These are phyloP conservation scores for Poeciliopsis presidionis DNA, from an alignment of 2,797 vertebrate species.

Conservation along the genomic window DNA sequence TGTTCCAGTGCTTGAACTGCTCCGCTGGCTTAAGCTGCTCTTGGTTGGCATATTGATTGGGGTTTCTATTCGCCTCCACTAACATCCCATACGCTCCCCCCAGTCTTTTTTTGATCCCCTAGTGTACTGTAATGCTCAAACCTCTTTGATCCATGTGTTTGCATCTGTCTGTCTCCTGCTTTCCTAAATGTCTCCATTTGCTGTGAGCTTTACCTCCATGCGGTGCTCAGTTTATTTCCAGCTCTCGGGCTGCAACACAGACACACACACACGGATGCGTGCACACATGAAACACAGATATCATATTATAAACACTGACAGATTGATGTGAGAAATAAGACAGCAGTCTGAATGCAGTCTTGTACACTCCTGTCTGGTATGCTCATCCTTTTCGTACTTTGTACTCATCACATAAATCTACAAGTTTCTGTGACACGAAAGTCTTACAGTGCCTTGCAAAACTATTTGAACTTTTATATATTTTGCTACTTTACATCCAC, in stretches of 20 bases:
- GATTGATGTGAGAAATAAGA: background rate
- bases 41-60: slow-evolving; percentile 76
- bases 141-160: slow-evolving; percentile 74
- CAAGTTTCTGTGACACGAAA: slow-evolving; percentile 27
- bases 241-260: background rate
- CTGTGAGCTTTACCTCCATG: slow-evolving; percentile 65
- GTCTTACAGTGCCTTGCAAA: background rate
- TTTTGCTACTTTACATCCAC: background rate
- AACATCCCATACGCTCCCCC: slow-evolving; percentile 50
- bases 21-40: slow-evolving; percentile 57
- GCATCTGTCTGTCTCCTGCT: slow-evolving; percentile 67
- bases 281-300: slow-evolving; percentile 21
- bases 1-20: slow-evolving; percentile 39
- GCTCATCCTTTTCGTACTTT: slow-evolving; percentile 27
- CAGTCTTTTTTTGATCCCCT: slow-evolving; percentile 64
- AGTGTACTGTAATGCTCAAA: slow-evolving; percentile 70
- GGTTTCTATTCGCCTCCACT: slow-evolving; percentile 74
- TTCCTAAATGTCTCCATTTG: slow-evolving; percentile 78
- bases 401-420: slow-evolving; percentile 21
- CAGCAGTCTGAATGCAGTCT: background rate
- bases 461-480: background rate
- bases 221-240: slow-evolving; percentile 33
- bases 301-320: slow-evolving; percentile 21
- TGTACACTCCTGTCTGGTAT: slow-evolving; percentile 41
- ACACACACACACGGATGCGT: background rate